A percentile compares a stretch with the other conserved stretches of the same genome.
phyloP scores from a whole-genome alignment of 2,113 vertebrate genomes.

The Engystomops pustulosus region DNA sequence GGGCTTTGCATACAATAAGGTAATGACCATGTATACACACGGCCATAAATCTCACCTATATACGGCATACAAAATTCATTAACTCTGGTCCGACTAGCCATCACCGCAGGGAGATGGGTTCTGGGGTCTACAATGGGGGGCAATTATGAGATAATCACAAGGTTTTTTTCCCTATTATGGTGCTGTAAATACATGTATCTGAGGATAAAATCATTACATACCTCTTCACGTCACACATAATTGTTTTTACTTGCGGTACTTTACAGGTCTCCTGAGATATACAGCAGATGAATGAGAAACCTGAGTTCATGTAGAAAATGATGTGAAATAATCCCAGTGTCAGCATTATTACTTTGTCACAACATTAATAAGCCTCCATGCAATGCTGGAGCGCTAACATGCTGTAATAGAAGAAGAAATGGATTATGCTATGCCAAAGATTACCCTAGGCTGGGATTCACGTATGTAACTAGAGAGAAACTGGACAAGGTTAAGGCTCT shows the following conservation, averaged over 20 bases:
- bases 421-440: neutral
- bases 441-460: neutral
- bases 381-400: neutral
- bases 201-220: neutral
- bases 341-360: conserved; percentile 2
- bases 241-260: conserved; percentile 1
- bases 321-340: neutral
- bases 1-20: conserved; percentile 33
- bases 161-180: neutral
- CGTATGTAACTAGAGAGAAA: neutral
- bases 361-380: neutral
- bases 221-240: neutral
- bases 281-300: neutral
- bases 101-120: neutral
- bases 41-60: conserved; percentile 31
- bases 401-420: neutral
- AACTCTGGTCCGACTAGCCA: neutral
- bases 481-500: neutral
- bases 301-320: neutral
- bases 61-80: conserved; percentile 26
- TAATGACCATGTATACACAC: conserved; percentile 29
- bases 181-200: conserved; percentile 12
- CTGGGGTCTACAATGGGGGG: neutral
- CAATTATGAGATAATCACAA: conserved; percentile 4
- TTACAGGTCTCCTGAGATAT: conserved; percentile 1